Percentiles rank a stretch among this genome's conserved stretches.
Conservation (phyloP, 2,888 invertebrate species). For the Syritta pipiens region DNA sequence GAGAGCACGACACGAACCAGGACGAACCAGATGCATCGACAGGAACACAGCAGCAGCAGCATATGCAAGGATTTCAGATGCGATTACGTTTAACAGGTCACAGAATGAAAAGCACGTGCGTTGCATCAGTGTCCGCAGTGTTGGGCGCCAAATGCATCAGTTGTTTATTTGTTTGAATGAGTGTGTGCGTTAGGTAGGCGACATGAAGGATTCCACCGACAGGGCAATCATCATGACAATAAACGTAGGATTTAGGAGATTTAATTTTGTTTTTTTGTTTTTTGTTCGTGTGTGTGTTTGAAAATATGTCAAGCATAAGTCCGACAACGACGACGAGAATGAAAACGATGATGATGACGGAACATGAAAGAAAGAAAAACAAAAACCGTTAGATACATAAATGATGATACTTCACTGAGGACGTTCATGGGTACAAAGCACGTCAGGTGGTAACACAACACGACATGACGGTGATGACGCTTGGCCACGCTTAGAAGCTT, state of each 20-base stretch:
- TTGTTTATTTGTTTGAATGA: slow-evolving; percentile 1
- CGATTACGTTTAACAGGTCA: slow-evolving; percentile 58
- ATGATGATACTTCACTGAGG: neutral
- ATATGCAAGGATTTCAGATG: slow-evolving; percentile 29
- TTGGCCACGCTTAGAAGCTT: too few species aligned
- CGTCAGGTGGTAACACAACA: too few species aligned
- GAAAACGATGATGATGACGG: too few species aligned
- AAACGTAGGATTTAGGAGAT: slow-evolving; percentile 6
- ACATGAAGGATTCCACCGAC: neutral
- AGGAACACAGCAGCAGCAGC: slow-evolving; percentile 17
- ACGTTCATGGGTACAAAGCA: too few species aligned
- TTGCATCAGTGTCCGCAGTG: slow-evolving; percentile 31
- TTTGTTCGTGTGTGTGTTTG: slow-evolving; percentile 1
- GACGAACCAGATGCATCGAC: slow-evolving; percentile 15
- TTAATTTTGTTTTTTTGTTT: slow-evolving; percentile 13
- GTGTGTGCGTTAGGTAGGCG: slow-evolving; percentile 14
- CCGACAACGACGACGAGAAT: neutral
- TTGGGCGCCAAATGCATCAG: slow-evolving; percentile 7
- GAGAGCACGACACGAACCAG: too few species aligned
- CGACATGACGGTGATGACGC: too few species aligned
- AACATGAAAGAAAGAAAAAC: slow-evolving; percentile 8
- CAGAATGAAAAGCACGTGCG: slow-evolving; percentile 28
- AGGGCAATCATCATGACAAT: slow-evolving; percentile 11
- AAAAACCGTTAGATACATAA: slow-evolving; percentile 8
- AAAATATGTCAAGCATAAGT: slow-evolving; percentile 30